Conservation (phyloP, 2,888 invertebrate species). For the Torymus auratus region DNA sequence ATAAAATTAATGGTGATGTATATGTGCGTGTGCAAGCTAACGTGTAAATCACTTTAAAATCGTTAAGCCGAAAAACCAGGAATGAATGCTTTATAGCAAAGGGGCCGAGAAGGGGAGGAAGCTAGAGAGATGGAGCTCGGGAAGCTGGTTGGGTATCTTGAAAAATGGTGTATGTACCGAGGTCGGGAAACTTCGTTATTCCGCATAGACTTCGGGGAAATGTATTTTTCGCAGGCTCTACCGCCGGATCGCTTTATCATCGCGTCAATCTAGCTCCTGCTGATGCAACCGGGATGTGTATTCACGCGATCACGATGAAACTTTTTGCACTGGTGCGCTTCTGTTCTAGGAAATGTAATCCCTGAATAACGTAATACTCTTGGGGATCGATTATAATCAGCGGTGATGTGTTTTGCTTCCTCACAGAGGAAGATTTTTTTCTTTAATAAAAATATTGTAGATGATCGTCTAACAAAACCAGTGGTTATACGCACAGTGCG, state of each 20-base stretch:
- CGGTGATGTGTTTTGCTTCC: no score
- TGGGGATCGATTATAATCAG: no score
- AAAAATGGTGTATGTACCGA: constrained; percentile 14
- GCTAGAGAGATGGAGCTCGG: no score
- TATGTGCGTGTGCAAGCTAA: neutral
- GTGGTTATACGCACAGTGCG: no score
- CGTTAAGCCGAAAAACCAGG: constrained; percentile 27
- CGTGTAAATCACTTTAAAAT: constrained; percentile 6
- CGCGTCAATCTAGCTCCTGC: constrained; percentile 25
- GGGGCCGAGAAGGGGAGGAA: neutral
- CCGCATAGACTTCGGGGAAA: constrained; percentile 19
- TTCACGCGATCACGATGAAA: no score
- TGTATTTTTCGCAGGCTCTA: constrained; percentile 13
- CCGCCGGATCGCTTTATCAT: constrained; percentile 32
- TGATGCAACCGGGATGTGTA: neutral
- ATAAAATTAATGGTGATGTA: neutral
- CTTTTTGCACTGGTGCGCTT: no score
- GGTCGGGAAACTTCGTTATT: neutral
- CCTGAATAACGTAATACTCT: no score
- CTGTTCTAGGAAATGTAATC: no score
- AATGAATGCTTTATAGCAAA: constrained; percentile 17
- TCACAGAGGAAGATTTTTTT: no score
- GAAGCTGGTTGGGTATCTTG: neutral
- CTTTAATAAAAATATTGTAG: no score
- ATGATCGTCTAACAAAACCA: no score